Conservation (phyloP, 2,113 vertebrate species). For the Cavia aperea region DNA sequence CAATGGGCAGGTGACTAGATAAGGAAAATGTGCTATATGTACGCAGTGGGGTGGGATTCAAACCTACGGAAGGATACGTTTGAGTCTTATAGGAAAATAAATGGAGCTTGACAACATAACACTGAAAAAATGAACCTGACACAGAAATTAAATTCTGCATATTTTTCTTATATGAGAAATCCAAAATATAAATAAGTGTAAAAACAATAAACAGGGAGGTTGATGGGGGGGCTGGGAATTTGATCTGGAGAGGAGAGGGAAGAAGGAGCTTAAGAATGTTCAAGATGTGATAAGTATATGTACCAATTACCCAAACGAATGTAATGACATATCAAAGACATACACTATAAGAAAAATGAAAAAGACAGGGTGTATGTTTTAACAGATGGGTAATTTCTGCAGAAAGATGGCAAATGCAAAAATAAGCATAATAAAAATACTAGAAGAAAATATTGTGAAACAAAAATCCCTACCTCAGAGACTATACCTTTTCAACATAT, state of each 20-base stretch:
- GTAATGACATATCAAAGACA: neutral
- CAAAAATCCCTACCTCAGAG: neutral
- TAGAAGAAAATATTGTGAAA: neutral
- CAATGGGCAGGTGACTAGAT: neutral
- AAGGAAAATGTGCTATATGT: neutral
- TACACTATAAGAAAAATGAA: neutral
- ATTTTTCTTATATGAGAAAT: neutral
- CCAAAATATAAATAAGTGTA: neutral
- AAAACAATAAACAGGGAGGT: neutral
- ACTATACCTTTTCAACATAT: neutral
- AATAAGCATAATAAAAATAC: neutral
- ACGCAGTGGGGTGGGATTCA: neutral
- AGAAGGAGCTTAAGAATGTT: neutral
- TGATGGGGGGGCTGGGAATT: neutral
- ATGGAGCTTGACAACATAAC: neutral
- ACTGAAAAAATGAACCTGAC: neutral
- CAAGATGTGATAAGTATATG: neutral
- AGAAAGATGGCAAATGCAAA: neutral
- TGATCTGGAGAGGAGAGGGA: neutral
- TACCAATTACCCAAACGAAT: neutral
- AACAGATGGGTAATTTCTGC: neutral
- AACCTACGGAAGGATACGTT: neutral
- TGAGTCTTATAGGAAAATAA: neutral
- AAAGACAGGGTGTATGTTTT: neutral
- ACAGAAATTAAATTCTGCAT: neutral